Evolutionary conservation across 2,113 vertebrate genomes (phyloP).

Genomic region (Upupa epops): DNA sequence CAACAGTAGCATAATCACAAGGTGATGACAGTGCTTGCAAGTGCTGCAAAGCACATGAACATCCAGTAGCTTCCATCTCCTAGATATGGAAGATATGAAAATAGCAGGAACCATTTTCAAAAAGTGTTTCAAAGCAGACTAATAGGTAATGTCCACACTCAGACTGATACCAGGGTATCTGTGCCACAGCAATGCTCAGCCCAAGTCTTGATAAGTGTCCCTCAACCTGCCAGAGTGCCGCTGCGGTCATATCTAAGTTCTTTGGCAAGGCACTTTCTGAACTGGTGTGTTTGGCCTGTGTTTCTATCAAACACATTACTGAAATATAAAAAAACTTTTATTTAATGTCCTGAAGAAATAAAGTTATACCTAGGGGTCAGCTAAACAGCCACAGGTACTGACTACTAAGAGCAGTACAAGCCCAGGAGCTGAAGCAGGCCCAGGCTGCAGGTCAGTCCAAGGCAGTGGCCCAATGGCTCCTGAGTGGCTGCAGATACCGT

Average conservation of each 20-base stretch:
- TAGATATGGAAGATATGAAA: no score
- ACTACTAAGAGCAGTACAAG: neutral
- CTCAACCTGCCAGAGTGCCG: neutral
- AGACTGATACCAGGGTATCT: neutral
- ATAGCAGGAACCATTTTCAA: neutral
- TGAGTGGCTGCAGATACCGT: rapidly evolving
- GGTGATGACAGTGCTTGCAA: neutral
- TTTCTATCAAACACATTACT: neutral
- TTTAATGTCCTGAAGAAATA: neutral
- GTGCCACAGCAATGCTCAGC: neutral
- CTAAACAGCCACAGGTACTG: neutral
- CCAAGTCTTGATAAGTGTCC: neutral
- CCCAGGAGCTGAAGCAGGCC: rapidly evolving
- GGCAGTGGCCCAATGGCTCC: no score
- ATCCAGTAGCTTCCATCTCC: neutral
- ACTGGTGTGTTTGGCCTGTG: neutral
- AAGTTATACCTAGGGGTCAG: neutral
- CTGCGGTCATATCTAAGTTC: neutral
- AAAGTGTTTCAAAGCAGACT: neutral
- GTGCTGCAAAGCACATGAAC: neutral
- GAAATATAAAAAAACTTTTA: neutral
- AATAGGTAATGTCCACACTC: neutral
- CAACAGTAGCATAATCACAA: neutral
- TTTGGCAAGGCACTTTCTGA: neutral
- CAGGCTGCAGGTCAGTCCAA: rapidly evolving